These are phyloP conservation scores for Bactericera cockerelli DNA, from an alignment of 1,140 invertebrate genomes.

Conservation along the genomic window DNA sequence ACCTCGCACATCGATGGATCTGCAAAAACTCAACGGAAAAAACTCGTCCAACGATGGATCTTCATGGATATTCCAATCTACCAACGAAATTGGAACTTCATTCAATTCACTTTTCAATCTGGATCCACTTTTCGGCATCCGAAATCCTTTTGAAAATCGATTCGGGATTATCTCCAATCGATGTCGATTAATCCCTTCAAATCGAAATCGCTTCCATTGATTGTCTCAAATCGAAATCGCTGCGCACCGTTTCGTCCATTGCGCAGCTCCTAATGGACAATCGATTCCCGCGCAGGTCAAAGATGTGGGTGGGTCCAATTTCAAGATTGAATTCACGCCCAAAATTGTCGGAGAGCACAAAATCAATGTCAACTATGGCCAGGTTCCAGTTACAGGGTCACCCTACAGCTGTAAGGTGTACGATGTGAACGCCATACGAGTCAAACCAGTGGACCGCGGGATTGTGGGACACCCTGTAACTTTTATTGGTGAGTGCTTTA, in stretches of 20 bases:
- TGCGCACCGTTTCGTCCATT: neutral
- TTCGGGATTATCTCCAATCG: too few species aligned
- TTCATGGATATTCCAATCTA: too few species aligned
- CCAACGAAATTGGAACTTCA: too few species aligned
- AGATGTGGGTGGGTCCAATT: constrained; percentile 48
- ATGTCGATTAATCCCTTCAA: too few species aligned
- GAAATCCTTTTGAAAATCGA: too few species aligned
- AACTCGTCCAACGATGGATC: too few species aligned
- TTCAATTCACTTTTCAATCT: too few species aligned
- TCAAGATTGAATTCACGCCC: constrained; percentile 74
- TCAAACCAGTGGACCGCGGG: constrained; percentile 78
- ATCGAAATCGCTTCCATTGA: too few species aligned
- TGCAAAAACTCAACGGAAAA: too few species aligned
- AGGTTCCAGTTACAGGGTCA: constrained; percentile 62
- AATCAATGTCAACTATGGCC: constrained; percentile 65
- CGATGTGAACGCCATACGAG: constrained; percentile 84
- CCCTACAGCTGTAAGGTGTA: constrained; percentile 90
- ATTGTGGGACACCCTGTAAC: constrained; percentile 85
- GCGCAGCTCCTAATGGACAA: constrained; percentile 66
- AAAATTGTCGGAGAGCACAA: constrained; percentile 77
- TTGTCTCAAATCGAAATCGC: too few species aligned
- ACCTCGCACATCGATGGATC: too few species aligned
- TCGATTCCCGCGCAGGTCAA: constrained; percentile 74
- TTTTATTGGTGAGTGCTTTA: constrained; percentile 78
- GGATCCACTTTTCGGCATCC: too few species aligned